phyloP scores from a whole-genome alignment of 2,797 vertebrate genomes.

The Sebastes oblongus region DNA sequence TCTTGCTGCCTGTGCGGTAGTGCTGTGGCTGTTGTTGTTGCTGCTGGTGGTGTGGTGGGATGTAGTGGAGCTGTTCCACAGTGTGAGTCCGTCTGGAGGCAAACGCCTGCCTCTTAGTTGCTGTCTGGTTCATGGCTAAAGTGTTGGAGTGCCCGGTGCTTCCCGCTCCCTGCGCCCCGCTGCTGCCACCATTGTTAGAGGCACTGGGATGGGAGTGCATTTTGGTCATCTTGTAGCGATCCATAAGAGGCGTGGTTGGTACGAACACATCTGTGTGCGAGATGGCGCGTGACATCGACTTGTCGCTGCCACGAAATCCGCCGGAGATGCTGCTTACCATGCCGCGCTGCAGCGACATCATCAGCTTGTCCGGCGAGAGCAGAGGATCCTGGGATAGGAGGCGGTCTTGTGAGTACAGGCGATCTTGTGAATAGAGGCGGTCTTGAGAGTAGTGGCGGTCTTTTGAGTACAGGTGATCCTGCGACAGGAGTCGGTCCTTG shows the following conservation, averaged over 20 bases:
- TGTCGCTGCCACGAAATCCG: constrained; percentile 80
- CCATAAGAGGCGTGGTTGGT: constrained; percentile 94
- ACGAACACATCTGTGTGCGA: constrained; percentile 98
- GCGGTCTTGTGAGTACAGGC: constrained; percentile 92
- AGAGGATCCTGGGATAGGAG: constrained; percentile 91
- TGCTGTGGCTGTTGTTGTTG: constrained; percentile 89
- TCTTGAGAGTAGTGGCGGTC: constrained; percentile 84
- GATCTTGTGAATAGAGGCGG: constrained; percentile 88
- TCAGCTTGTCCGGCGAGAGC: constrained; percentile 93
- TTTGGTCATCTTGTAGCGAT: constrained; percentile 99
- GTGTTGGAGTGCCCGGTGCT: constrained; percentile 85
- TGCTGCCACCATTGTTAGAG: constrained; percentile 85
- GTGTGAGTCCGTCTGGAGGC: constrained; percentile 98
- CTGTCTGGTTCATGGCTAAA: constrained; percentile 92
- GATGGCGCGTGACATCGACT: constrained; percentile 91
- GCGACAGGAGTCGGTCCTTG: constrained; percentile 90
- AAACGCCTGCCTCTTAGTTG: constrained; percentile 95
- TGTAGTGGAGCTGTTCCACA: constrained; percentile 96
- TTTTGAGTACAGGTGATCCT: constrained; percentile 85
- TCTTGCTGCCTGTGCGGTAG: constrained; percentile 98
- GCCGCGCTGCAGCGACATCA: constrained; percentile 90
- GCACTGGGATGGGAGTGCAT: constrained; percentile 99
- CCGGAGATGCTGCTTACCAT: constrained; percentile 79
- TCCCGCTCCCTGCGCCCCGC: constrained; percentile 23
- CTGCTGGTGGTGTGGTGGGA: constrained; percentile 89